Evolutionary conservation across 1,140 invertebrate genomes (phyloP).

Genomic region (Argopecten irradians): DNA sequence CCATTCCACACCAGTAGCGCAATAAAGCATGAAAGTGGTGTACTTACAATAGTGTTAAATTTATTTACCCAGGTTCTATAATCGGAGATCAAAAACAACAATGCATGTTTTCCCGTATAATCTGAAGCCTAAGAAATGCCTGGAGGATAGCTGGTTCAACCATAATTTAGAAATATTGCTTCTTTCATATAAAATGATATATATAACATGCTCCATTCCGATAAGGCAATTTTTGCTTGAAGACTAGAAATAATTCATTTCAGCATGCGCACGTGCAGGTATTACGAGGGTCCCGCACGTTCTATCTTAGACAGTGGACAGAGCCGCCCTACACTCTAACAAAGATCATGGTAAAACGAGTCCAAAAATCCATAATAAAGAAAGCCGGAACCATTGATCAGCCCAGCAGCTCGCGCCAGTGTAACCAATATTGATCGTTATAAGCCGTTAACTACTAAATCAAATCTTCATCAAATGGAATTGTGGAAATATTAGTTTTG

Average conservation of each 20-base stretch:
- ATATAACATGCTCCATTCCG: too few species aligned
- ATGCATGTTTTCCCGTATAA: too few species aligned
- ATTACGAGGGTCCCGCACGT: background rate
- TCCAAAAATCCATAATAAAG: background rate
- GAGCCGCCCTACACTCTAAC: background rate
- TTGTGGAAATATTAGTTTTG: slow-evolving; percentile 18
- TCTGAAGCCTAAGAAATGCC: too few species aligned
- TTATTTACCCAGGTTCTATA: too few species aligned
- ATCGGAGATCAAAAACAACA: too few species aligned
- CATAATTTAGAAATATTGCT: too few species aligned
- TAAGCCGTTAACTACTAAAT: slow-evolving; percentile 14
- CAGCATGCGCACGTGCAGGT: background rate
- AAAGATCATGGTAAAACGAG: background rate
- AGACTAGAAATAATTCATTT: background rate
- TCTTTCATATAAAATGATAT: too few species aligned
- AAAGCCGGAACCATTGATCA: background rate
- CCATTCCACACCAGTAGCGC: too few species aligned
- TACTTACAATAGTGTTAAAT: too few species aligned
- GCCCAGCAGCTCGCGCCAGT: background rate
- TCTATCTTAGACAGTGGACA: background rate
- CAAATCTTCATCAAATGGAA: background rate
- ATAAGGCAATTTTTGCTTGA: too few species aligned
- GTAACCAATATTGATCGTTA: background rate
- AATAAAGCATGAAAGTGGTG: too few species aligned
- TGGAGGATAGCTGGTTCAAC: too few species aligned